A percentile compares a stretch with the other conserved stretches of the same genome.
Conservation (phyloP, 53 echinoderm and acorn worm species). For the Zoroaster sp. region DNA sequence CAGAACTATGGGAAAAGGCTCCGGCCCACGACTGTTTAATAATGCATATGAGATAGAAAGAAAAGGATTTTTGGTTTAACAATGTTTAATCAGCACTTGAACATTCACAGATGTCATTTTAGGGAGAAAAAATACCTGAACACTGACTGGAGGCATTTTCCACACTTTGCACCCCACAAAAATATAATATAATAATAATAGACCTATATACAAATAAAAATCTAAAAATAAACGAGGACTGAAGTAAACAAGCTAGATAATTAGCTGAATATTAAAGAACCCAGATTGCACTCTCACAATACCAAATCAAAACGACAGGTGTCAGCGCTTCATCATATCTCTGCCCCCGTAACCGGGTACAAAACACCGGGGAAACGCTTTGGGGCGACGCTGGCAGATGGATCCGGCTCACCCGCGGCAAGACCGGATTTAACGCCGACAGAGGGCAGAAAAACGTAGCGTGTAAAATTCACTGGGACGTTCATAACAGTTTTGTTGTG, state of each 20-base stretch:
- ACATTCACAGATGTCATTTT: too few species aligned
- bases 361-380: not conserved
- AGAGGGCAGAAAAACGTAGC: not conserved
- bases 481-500: slow-evolving; percentile 46
- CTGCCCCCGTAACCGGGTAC: slow-evolving; percentile 12
- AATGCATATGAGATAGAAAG: too few species aligned
- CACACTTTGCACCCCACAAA: too few species aligned
- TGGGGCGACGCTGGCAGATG: not conserved
- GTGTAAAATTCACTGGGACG: slow-evolving; percentile 1
- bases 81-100: too few species aligned
- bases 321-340: not conserved
- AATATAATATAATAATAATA: too few species aligned
- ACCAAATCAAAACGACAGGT: not conserved
- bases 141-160: too few species aligned
- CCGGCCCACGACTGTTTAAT: too few species aligned
- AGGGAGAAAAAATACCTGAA: too few species aligned
- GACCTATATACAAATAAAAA: too few species aligned
- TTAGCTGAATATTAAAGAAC: not conserved
- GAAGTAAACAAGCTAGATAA: not conserved
- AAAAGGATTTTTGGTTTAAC: too few species aligned
- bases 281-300: not conserved
- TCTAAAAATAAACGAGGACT: too few species aligned
- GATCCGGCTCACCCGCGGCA: slow-evolving; percentile 43
- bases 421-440: slow-evolving; percentile 31
- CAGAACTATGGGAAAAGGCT: too few species aligned